A percentile compares a stretch with the other conserved stretches of the same genome.
Evolutionary conservation across 2,888 invertebrate species (phyloP).

Genomic region (Melitaea athalia): DNA sequence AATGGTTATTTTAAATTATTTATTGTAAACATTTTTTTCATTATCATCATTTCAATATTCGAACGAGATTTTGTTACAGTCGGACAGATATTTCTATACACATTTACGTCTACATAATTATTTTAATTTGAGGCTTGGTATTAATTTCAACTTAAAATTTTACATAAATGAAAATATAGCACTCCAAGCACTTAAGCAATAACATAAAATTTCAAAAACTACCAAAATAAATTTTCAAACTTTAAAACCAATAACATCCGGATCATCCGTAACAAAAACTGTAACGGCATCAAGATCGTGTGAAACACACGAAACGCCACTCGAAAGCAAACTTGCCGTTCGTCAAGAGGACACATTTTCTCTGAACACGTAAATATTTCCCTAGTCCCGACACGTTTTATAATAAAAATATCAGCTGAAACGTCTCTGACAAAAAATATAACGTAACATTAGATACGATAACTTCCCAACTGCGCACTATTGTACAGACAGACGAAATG

Average conservation of each 20-base stretch:
- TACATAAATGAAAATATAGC: too few relatives aligned
- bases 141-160: too few relatives aligned
- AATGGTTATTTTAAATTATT: too few relatives aligned
- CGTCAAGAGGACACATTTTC: slow-evolving; percentile 57
- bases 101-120: too few relatives aligned
- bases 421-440: slow-evolving; percentile 56
- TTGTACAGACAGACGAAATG: slow-evolving; percentile 25
- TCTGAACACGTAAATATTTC: slow-evolving; percentile 70
- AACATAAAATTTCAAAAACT: too few relatives aligned
- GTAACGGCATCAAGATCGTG: slow-evolving; percentile 46
- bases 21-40: too few relatives aligned
- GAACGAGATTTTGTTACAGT: too few relatives aligned
- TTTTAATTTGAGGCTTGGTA: too few relatives aligned
- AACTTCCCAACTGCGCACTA: slow-evolving; percentile 62
- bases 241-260: background rate
- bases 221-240: background rate
- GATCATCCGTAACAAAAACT: slow-evolving; percentile 19
- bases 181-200: too few relatives aligned
- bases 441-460: slow-evolving; percentile 70
- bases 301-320: slow-evolving; percentile 44
- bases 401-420: slow-evolving; percentile 77
- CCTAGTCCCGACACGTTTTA: slow-evolving; percentile 67
- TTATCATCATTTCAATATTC: too few relatives aligned
- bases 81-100: too few relatives aligned
- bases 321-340: slow-evolving; percentile 61